phyloP scores from a whole-genome alignment of 2,888 invertebrate genomes.

The Amiota mariae region DNA sequence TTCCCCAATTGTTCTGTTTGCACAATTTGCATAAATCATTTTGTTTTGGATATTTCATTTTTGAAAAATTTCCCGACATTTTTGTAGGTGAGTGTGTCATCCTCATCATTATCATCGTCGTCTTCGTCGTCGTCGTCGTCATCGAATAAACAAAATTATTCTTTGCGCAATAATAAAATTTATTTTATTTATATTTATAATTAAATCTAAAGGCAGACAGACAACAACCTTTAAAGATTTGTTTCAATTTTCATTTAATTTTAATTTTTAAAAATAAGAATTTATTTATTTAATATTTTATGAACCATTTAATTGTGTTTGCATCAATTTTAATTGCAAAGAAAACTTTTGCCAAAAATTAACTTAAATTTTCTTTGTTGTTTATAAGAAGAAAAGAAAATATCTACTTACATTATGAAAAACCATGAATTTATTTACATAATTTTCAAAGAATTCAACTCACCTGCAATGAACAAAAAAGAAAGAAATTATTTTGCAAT shows the following conservation, averaged over 20 bases:
- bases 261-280: too few species aligned
- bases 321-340: slow-evolving; percentile 1
- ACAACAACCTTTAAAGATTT: too few species aligned
- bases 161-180: background rate
- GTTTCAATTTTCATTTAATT: too few species aligned
- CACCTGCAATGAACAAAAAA: slow-evolving; percentile 22
- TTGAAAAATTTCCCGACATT: too few species aligned
- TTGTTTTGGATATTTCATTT: background rate
- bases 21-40: slow-evolving; percentile 23
- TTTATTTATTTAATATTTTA: too few species aligned
- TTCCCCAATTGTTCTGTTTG: slow-evolving; percentile 52
- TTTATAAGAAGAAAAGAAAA: background rate
- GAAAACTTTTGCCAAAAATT: too few species aligned
- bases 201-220: background rate
- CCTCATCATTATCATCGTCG: background rate
- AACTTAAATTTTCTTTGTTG: background rate
- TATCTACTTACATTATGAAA: background rate
- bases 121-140: background rate
- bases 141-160: background rate
- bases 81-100: slow-evolving; percentile 9
- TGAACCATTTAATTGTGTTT: background rate
- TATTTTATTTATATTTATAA: slow-evolving; percentile 3
- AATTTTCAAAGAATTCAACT: background rate
- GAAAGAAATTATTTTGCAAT: slow-evolving; percentile 7
- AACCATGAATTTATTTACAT: background rate